A percentile compares a stretch with the other conserved stretches of the same genome.
Conservation (phyloP, 1,140 invertebrate species). For the Drosophila ohnishii region DNA sequence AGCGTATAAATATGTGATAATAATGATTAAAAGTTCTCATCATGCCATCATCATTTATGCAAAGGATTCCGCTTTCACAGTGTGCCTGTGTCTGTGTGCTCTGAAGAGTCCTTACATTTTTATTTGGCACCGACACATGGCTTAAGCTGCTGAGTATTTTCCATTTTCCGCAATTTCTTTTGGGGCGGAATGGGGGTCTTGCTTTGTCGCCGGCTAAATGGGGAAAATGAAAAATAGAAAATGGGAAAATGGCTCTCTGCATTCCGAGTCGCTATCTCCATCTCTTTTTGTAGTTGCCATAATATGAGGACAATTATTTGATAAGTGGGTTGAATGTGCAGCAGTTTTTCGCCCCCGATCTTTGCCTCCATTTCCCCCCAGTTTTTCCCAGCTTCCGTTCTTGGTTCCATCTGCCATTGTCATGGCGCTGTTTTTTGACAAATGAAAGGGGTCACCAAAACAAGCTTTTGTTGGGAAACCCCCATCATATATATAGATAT, state of each 20-base stretch:
- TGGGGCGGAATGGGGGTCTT: not conserved
- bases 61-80: slow-evolving; percentile 69
- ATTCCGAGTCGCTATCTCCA: slow-evolving; percentile 21
- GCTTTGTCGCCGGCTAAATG: slow-evolving; percentile 25
- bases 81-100: slow-evolving; percentile 32
- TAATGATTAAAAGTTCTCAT: slow-evolving; percentile 83
- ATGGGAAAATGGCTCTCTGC: slow-evolving; percentile 25
- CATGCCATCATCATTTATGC: slow-evolving; percentile 82
- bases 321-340: slow-evolving; percentile 73
- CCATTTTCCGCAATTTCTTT: slow-evolving; percentile 62
- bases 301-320: slow-evolving; percentile 81
- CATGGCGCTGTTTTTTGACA: slow-evolving; percentile 57
- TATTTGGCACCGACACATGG: slow-evolving; percentile 72
- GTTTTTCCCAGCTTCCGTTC: not conserved
- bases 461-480: slow-evolving; percentile 27
- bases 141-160: slow-evolving; percentile 62
- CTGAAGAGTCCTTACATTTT: slow-evolving; percentile 68
- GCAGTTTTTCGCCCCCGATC: slow-evolving; percentile 5
- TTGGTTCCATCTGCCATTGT: slow-evolving; percentile 44
- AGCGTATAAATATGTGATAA: slow-evolving; percentile 83
- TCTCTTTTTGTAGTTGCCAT: slow-evolving; percentile 57
- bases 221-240: slow-evolving; percentile 5
- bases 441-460: slow-evolving; percentile 65
- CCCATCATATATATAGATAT: slow-evolving; percentile 18
- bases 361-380: not conserved